Evolutionary conservation across 2,113 vertebrate species (phyloP), one percentile per base, ranked within the genome.

Genomic region (Aphyosemion australe): DNA sequence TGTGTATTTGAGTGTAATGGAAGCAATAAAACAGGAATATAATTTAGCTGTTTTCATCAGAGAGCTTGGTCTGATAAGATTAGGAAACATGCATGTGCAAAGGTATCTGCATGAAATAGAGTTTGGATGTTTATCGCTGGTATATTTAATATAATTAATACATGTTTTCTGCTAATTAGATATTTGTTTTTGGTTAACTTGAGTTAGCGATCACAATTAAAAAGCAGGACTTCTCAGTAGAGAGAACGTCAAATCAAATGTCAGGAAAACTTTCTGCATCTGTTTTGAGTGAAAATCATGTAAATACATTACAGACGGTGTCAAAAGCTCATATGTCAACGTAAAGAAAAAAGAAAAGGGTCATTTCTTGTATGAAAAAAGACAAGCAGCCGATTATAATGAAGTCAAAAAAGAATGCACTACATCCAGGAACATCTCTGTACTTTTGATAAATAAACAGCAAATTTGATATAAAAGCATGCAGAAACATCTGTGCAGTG

Each of bases 21-120:
- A 64, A 63, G 79, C 61, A 77, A 72, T 84, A 80, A 79, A 85
- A 79, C 7, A 1, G 50, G 42, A 67, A 69, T 70, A 78, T 79
- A 65, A 84, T 81, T 69, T 55, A 56, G 59, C 66, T 64, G 57
- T 81, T 84, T 85, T 84, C 67, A 80, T 60, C 73, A 62, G 52
- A 62, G 54, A 48, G 66, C 72, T 65, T 65, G 43, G 59, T 52
- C 67, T 72, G 61, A 84, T 72, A 69, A 65, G 57, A 80, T 80
- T 62, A 61, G 50, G 58, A 61, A 59, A 50, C 61, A 54, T 37
- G 42, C 46, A 60, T 2, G 16, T 15, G 51, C 12, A 21, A 39
- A 80, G 37, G 52, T 60, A 65, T 65, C 67, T 81, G 49, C 21
- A 57, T 43, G 74, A 73, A 82, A 69, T 65, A 65, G 68, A 65